These are phyloP conservation scores for Halesus radiatus DNA, from an alignment of 1,140 invertebrate genomes.

Conservation along the genomic window DNA sequence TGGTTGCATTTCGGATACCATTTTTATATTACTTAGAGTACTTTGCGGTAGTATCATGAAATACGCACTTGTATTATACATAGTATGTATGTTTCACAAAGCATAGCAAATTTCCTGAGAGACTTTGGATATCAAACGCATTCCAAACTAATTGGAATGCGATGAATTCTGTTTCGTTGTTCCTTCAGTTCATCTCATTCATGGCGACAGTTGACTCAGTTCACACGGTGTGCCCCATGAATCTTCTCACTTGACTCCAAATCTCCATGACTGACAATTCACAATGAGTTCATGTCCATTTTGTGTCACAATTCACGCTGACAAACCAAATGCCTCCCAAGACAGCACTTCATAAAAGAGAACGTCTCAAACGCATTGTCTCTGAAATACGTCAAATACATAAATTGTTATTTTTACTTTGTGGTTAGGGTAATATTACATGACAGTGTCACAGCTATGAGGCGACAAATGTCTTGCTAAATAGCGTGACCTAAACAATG, in stretches of 20 bases:
- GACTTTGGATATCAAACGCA: background rate
- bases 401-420: background rate
- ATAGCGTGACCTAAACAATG: conserved; percentile 55
- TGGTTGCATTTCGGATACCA: too few species aligned
- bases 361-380: background rate
- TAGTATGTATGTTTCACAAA: too few species aligned
- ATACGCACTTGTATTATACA: too few species aligned
- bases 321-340: background rate
- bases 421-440: background rate
- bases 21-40: too few species aligned
- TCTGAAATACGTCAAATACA: background rate
- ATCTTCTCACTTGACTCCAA: conserved; percentile 9
- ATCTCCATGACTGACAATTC: conserved; percentile 34
- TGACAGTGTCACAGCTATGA: background rate
- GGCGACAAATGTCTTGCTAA: conserved; percentile 42
- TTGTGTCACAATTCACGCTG: conserved; percentile 8
- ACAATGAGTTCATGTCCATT: conserved; percentile 25
- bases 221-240: conserved; percentile 30
- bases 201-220: conserved; percentile 15
- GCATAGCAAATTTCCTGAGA: background rate
- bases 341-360: background rate
- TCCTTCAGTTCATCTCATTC: conserved; percentile 14
- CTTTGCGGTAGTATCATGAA: too few species aligned
- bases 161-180: background rate
- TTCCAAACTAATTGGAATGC: conserved; percentile 8